Evolutionary conservation across 2,888 invertebrate genomes (phyloP), one percentile per base, ranked within the genome.

Genomic region (Plagodis dolabraria): DNA sequence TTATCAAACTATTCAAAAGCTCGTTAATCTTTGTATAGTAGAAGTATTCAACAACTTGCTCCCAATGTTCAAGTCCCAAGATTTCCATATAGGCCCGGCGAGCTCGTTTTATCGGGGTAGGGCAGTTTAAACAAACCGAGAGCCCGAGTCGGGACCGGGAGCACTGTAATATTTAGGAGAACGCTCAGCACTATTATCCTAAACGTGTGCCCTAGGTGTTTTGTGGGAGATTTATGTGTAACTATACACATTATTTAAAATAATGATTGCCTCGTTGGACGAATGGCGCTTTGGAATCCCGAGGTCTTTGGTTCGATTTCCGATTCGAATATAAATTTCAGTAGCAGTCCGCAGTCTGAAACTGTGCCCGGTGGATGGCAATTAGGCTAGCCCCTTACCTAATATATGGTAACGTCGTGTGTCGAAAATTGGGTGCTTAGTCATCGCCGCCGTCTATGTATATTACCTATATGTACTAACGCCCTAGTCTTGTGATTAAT

Each of bases 151-250:
- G 22, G 56, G 64, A 58, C 4, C 22, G 22, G 56, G 64, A 58
- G 65, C 64, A 53, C 71, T 83, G 70, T 74, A 83, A 81, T 83
- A 83, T 83, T 83, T 67, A 83, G 73, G 70, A 59, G 68, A 69
- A 64, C 72, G 69, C 76, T 79, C 74, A 79, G 64, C 71, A 64
- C 67, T 53, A 36, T 53, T 49, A 59, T 67, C 73, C 52, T 52
- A 47, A 53, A 63, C 64, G 72, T 69, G 68, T 73, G 68, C 70
- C 65, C 65, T 69, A 65, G 69, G 62, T 67, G 70, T 70, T 73
- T 67, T 71, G 65, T 73, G 61, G 51, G 42, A 55, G 69, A 70
- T 76, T 74, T 73, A 75, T 74, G 58, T 60, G 52, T 54, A 47
- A 52, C 49, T 56, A 57, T 56, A 53, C 57, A 53, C 57, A 57